Percentiles rank a stretch among this genome's conserved stretches.
phyloP scores from a whole-genome alignment of 2,797 vertebrate species.

The Dendrocincla tyrannina region DNA sequence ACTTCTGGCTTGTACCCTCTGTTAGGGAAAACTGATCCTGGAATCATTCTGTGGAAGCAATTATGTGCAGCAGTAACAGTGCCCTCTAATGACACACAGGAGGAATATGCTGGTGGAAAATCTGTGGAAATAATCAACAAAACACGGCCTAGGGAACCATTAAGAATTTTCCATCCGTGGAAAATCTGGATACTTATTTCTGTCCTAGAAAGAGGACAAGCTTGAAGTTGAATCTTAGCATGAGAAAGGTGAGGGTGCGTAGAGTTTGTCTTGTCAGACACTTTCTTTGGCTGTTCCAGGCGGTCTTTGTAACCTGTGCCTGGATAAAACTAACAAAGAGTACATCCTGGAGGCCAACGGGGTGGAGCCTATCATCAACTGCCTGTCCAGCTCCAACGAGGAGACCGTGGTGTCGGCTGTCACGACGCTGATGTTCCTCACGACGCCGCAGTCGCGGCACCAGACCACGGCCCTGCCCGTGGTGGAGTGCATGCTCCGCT shows the following conservation, averaged over 20 bases:
- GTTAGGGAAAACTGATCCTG: not conserved
- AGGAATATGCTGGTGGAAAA: not conserved
- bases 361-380: constrained; percentile 83
- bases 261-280: not conserved
- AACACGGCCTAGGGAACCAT: fast-evolving
- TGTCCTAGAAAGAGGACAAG: not conserved
- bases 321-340: constrained; percentile 85
- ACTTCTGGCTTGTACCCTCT: not conserved
- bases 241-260: not conserved
- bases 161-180: not conserved
- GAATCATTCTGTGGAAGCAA: not conserved
- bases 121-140: not conserved
- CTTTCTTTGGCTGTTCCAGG: constrained; percentile 71
- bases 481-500: constrained; percentile 95
- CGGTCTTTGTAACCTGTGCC: constrained; percentile 93
- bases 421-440: constrained; percentile 88
- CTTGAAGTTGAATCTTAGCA: not conserved
- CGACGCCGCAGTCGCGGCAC: constrained; percentile 45
- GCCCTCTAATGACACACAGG: not conserved
- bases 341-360: constrained; percentile 85
- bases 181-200: not conserved
- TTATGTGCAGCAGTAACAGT: not conserved
- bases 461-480: constrained; percentile 78
- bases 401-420: constrained; percentile 93
- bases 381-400: constrained; percentile 88